Evolutionary conservation across 1,140 invertebrate genomes (phyloP).

Genomic region (Bradysia coprophila): DNA sequence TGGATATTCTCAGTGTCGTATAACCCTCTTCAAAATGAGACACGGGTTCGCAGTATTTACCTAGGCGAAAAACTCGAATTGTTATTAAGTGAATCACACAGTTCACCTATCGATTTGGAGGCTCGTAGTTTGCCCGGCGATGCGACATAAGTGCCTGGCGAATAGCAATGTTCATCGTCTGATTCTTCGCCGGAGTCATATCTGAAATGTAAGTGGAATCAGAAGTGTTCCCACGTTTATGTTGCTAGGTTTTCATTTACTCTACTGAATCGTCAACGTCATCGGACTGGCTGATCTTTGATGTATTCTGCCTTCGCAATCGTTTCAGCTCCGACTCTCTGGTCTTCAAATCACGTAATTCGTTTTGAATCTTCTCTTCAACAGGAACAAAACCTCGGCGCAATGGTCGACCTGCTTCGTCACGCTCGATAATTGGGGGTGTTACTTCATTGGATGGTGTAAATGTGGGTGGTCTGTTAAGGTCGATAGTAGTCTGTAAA

Average conservation of each 20-base stretch:
- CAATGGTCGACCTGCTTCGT: conserved; percentile 32
- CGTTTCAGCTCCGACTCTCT: conserved; percentile 54
- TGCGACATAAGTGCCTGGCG: too few species aligned
- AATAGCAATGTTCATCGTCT: conserved; percentile 32
- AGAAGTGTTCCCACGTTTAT: too few species aligned
- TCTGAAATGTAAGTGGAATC: too few species aligned
- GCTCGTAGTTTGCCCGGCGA: conserved; percentile 32
- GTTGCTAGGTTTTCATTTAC: too few species aligned
- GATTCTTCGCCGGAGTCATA: conserved; percentile 26
- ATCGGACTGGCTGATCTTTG: conserved; percentile 25
- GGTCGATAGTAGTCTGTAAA: conserved; percentile 1
- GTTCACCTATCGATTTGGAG: conserved; percentile 34
- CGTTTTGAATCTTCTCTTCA: conserved; percentile 60
- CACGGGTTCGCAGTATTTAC: conserved; percentile 1
- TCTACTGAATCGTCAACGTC: conserved; percentile 23
- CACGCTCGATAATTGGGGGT: conserved; percentile 25
- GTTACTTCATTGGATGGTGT: conserved; percentile 7
- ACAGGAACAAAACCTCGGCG: conserved; percentile 47
- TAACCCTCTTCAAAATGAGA: too few species aligned
- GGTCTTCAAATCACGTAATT: conserved; percentile 51
- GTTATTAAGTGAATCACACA: conserved; percentile 27
- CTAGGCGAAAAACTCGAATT: conserved; percentile 25
- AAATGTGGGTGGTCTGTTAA: conserved; percentile 8
- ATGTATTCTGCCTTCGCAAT: conserved; percentile 26
- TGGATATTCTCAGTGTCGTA: too few species aligned